Evolutionary conservation across 53 echinoderm and acorn worm species (phyloP).

Genomic region (Echinarachnius parma): DNA sequence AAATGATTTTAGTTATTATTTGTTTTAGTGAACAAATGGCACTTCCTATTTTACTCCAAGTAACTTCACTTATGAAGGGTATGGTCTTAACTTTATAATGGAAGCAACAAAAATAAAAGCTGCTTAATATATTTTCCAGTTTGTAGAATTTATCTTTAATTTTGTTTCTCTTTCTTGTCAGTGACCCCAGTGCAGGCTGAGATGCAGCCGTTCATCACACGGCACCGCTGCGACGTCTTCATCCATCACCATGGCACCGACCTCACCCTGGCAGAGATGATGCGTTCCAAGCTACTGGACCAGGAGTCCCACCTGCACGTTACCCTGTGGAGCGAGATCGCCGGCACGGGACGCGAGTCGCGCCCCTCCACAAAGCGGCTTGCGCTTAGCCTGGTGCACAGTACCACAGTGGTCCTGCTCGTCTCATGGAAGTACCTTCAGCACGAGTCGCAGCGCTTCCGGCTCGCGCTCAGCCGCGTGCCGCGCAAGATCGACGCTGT

Average conservation of each 20-base stretch:
- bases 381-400: conserved; percentile 55
- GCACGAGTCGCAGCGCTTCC: conserved; percentile 52
- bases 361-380: conserved; percentile 58
- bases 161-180: background rate
- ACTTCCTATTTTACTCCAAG: no score
- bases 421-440: conserved; percentile 56
- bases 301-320: conserved; percentile 62
- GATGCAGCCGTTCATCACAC: conserved; percentile 41
- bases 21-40: no score
- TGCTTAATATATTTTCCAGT: no score
- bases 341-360: conserved; percentile 54
- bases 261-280: conserved; percentile 54
- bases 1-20: no score
- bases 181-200: conserved; percentile 38
- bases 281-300: conserved; percentile 60
- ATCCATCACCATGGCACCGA: conserved; percentile 70
- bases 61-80: no score
- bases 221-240: conserved; percentile 57
- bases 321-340: conserved; percentile 58
- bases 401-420: conserved; percentile 56
- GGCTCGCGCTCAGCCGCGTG: conserved; percentile 52
- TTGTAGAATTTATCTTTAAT: background rate
- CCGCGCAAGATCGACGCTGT: conserved; percentile 51
- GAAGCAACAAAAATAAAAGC: background rate
- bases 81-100: background rate